Percentiles rank a stretch among this genome's conserved stretches.
These are phyloP conservation scores for Drosophila littoralis DNA, from an alignment of 1,140 invertebrate species.

Conservation along the genomic window DNA sequence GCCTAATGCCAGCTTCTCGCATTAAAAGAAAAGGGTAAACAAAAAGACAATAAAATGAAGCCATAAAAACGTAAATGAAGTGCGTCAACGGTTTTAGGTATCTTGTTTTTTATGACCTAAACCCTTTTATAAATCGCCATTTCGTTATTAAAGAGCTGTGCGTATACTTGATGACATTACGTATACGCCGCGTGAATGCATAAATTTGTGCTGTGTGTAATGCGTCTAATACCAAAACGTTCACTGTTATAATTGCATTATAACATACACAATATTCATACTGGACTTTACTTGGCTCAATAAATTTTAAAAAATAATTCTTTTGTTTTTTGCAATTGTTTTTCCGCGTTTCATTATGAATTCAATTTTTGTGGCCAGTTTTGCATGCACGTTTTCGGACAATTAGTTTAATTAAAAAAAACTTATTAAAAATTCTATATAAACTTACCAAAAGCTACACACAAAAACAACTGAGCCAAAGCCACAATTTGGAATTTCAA, in stretches of 20 bases:
- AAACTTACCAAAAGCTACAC: not conserved
- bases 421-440: constrained; percentile 49
- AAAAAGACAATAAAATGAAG: constrained; percentile 40
- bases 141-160: constrained; percentile 7
- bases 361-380: constrained; percentile 28
- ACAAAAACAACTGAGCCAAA: constrained; percentile 25
- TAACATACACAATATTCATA: constrained; percentile 1
- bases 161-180: constrained; percentile 23
- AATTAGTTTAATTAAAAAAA: constrained; percentile 67
- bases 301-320: constrained; percentile 19
- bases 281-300: not conserved
- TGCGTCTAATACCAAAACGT: not conserved
- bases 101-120: constrained; percentile 4
- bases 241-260: constrained; percentile 11
- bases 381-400: constrained; percentile 14
- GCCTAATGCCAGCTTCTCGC: constrained; percentile 5
- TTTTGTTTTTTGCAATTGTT: constrained; percentile 15
- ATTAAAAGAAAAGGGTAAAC: constrained; percentile 30
- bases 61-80: constrained; percentile 44
- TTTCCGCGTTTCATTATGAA: constrained; percentile 38
- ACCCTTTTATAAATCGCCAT: not conserved
- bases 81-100: constrained; percentile 1
- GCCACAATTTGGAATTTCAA: constrained; percentile 46
- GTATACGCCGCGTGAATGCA: constrained; percentile 14
- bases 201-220: not conserved